Conservation (phyloP, 2,888 invertebrate species). For the Azorinus chamasolen region DNA sequence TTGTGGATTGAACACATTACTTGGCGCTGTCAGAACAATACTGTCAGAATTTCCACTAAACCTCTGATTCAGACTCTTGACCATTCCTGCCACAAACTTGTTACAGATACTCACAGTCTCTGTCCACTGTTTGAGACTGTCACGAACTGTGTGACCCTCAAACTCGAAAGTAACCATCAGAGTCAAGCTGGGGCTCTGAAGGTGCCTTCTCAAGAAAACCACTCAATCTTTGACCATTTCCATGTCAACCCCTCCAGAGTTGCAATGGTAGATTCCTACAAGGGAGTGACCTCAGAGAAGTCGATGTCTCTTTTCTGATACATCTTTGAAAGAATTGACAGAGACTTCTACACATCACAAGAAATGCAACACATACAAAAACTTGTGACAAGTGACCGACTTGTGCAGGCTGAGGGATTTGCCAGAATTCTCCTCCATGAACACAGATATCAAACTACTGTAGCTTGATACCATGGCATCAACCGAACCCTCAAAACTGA, state of each 20-base stretch:
- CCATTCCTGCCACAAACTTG: slow-evolving; percentile 37
- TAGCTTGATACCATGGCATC: slow-evolving; percentile 49
- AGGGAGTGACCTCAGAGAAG: slow-evolving; percentile 54
- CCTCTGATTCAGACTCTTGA: slow-evolving; percentile 46
- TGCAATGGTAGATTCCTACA: slow-evolving; percentile 41
- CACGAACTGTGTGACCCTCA: slow-evolving; percentile 56
- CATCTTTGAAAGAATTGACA: slow-evolving; percentile 53
- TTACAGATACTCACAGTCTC: slow-evolving; percentile 50
- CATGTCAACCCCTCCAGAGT: slow-evolving; percentile 13
- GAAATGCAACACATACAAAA: slow-evolving; percentile 46
- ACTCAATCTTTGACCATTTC: slow-evolving; percentile 32
- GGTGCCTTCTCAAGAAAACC: too few species aligned
- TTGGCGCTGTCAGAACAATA: slow-evolving; percentile 8
- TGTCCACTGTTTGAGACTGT: slow-evolving; percentile 54
- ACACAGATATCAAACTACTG: slow-evolving; percentile 28
- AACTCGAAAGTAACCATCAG: slow-evolving; percentile 53
- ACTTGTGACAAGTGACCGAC: too few species aligned
- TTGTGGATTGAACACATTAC: too few species aligned
- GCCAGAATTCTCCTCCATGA: slow-evolving; percentile 45
- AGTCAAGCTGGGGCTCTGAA: too few species aligned
- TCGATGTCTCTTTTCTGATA: too few species aligned
- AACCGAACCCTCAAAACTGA: slow-evolving; percentile 57
- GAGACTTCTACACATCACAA: slow-evolving; percentile 55
- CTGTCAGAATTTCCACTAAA: slow-evolving; percentile 20
- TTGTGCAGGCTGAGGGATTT: slow-evolving; percentile 38